Evolutionary conservation across 1,140 invertebrate species (phyloP), one percentile per base, ranked within the genome.

Genomic region (Hermetia illucens): DNA sequence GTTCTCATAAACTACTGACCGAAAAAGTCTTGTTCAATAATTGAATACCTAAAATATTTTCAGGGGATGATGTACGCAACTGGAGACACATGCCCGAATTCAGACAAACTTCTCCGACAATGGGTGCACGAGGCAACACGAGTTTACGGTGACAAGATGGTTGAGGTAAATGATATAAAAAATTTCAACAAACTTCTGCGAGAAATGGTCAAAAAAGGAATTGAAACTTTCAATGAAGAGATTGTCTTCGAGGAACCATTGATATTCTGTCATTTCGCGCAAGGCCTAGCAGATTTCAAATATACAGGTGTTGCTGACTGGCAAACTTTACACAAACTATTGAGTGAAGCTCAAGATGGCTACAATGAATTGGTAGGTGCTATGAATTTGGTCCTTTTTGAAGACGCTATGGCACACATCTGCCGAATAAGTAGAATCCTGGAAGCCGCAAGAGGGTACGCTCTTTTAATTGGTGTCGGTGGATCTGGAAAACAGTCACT

Each of bases 361-460:
- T 96, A 96, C 51, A 92, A 93, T 56, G 78, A 82, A 44, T 59
- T 79, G 44, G 74, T 94, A 21, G 78, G 85, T 4, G 81, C 79
- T 1, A 94, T 96, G 87, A 92, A 94, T 63, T 66, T 97, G 5
- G 91, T 97, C 5, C 69, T 97, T 3, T 97, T 97, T 56, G 87
- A 94, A 55, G 91, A 95, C 59, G 91, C 92, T 3, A 90, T 95
- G 78, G 70, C 75, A 42, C 89, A 94, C 54, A 76, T 94, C 18
- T 90, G 83, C 61, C 71, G 84, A 46, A 96, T 97, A 39, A 94
- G 88, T 63, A 72, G 92, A 40, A 94, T 97, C 42, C 62, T 96
- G 41, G 89, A 95, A 62, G 74, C 78, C 16, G 88, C 90, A 1
- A 67, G 89, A 45, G 91, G 91, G 17, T 93, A 95, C 57, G 91